A percentile compares a stretch with the other conserved stretches of the same genome.
Evolutionary conservation across 2,888 invertebrate species (phyloP).

Genomic region (Hylaea fasciaria): DNA sequence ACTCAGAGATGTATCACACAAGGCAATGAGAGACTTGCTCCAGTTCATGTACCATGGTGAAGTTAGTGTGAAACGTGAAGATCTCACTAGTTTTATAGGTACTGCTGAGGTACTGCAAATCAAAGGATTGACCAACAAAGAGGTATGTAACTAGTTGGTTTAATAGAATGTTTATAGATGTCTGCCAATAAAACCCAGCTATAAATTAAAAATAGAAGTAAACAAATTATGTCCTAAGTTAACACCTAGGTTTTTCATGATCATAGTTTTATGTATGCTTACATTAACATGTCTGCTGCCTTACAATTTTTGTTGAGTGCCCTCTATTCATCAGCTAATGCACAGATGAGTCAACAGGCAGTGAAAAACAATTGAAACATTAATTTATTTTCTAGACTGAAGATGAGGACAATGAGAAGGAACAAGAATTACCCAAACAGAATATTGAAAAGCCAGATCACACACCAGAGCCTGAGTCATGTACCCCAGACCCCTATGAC

Average conservation of each 20-base stretch:
- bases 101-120: conserved; percentile 90
- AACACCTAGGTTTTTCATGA: no score
- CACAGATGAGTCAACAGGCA: no score
- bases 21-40: conserved; percentile 89
- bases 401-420: conserved; percentile 69
- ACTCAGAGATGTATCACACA: conserved; percentile 88
- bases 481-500: conserved; percentile 66
- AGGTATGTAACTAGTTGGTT: conserved; percentile 52
- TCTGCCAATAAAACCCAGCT: no score
- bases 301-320: no score
- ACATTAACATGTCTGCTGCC: no score
- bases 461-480: conserved; percentile 65
- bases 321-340: no score
- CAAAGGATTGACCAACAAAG: conserved; percentile 88
- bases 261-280: no score
- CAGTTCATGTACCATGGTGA: conserved; percentile 92
- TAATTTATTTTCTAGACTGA: conserved; percentile 67
- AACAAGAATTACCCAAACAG: conserved; percentile 68
- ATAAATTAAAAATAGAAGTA: no score
- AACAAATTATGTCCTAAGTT: no score
- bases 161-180: neutral
- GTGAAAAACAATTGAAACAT: no score
- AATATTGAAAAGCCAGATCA: conserved; percentile 60
- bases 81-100: conserved; percentile 88
- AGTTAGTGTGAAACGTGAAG: conserved; percentile 89